phyloP scores from a whole-genome alignment of 2,113 vertebrate genomes.

The Oreocharis arfaki region DNA sequence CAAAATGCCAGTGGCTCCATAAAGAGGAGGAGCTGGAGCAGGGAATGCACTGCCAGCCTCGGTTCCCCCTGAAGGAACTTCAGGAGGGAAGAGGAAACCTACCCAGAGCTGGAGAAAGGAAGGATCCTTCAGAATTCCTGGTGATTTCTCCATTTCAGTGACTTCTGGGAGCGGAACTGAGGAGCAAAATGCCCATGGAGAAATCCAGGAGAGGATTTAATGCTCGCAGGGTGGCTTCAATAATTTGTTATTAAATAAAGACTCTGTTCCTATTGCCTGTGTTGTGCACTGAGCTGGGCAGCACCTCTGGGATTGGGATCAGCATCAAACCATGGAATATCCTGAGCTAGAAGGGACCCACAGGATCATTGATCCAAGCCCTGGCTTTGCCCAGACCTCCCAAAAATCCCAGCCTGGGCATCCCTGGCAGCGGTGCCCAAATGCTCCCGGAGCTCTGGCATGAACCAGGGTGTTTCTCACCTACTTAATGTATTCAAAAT shows the following conservation, averaged over 20 bases:
- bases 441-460: not conserved
- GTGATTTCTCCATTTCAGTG: not conserved
- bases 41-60: not conserved
- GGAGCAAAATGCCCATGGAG: not conserved
- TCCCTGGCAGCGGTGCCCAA: accelerated
- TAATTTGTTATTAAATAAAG: not conserved
- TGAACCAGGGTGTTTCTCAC: not conserved
- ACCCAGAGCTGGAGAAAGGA: not conserved
- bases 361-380: not conserved
- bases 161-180: not conserved
- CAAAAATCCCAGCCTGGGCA: not conserved
- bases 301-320: not conserved
- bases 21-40: not conserved
- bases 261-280: not conserved
- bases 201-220: not conserved
- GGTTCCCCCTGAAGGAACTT: not conserved
- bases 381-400: not conserved
- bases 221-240: not conserved
- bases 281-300: not conserved
- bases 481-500: not conserved
- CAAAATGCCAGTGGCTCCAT: not conserved
- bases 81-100: not conserved
- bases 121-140: not conserved
- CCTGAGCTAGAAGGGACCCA: not conserved
- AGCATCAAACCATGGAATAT: not conserved